Evolutionary conservation across 2,888 invertebrate species (phyloP).

Genomic region (Tenthredo mesomela): DNA sequence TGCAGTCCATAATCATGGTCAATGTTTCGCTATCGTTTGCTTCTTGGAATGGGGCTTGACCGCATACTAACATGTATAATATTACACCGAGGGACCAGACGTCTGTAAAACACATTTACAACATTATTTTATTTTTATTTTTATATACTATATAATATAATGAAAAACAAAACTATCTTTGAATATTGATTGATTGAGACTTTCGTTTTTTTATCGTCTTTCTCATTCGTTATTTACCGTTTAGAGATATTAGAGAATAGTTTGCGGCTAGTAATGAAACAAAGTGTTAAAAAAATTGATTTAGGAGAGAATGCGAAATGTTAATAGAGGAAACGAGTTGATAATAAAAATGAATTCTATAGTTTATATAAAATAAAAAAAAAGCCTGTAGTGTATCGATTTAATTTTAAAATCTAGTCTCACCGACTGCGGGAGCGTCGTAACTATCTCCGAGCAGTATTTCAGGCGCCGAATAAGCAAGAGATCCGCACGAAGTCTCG

Average conservation of each 20-base stretch:
- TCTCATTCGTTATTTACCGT: too few relatives aligned
- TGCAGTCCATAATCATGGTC: conserved; percentile 99
- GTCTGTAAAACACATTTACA: too few relatives aligned
- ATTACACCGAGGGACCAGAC: conserved; percentile 99
- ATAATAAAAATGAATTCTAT: not conserved
- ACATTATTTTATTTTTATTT: too few relatives aligned
- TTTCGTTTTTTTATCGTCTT: too few relatives aligned
- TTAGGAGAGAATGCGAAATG: too few relatives aligned
- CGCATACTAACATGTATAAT: conserved; percentile 98
- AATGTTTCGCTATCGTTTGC: conserved; percentile 99
- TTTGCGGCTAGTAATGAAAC: too few relatives aligned
- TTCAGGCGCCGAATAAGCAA: conserved; percentile 99
- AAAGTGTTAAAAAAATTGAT: too few relatives aligned
- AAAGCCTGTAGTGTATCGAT: not conserved
- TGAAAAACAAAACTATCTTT: not conserved
- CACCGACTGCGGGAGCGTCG: conserved; percentile 98
- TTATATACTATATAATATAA: too few relatives aligned
- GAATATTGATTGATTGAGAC: too few relatives aligned
- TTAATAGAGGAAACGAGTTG: too few relatives aligned
- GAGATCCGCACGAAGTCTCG: conserved; percentile 98
- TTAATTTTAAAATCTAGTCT: conserved; percentile 70
- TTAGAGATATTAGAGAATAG: too few relatives aligned
- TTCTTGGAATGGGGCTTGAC: conserved; percentile 98
- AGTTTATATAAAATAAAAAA: too few relatives aligned
- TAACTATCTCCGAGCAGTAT: conserved; percentile 99